A percentile compares a stretch with the other conserved stretches of the same genome.
Evolutionary conservation across 1,140 invertebrate genomes (phyloP).

Genomic region (Caenorhabditis latens): DNA sequence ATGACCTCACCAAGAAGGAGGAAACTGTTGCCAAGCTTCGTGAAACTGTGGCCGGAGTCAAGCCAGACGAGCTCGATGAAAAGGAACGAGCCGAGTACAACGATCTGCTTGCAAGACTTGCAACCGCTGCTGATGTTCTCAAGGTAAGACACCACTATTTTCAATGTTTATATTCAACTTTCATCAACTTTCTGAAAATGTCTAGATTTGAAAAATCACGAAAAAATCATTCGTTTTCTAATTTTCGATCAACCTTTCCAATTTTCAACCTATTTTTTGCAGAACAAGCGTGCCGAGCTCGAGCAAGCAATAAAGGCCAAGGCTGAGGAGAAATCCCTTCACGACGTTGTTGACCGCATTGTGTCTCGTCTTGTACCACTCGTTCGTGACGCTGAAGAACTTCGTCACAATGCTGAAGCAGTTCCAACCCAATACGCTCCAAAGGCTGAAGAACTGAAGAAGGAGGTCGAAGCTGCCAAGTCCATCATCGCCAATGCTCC

Average conservation of each 20-base stretch:
- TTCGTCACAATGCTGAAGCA: conserved; percentile 68
- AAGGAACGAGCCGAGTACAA: conserved; percentile 39
- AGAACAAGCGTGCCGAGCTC: conserved; percentile 18
- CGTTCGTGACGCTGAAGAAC: conserved; percentile 66
- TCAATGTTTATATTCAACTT: background rate
- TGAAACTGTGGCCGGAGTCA: too few species aligned
- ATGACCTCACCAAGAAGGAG: conserved; percentile 53
- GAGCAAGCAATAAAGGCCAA: background rate
- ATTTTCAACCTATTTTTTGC: conserved; percentile 27
- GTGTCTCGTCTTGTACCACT: conserved; percentile 64
- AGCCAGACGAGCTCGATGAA: too few species aligned
- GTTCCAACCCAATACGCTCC: conserved; percentile 67
- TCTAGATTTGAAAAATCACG: too few species aligned
- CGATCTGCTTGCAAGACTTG: conserved; percentile 36
- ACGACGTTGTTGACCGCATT: too few species aligned
- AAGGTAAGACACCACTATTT: conserved; percentile 39
- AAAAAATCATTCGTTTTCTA: too few species aligned
- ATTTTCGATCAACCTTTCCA: background rate
- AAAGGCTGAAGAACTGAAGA: conserved; percentile 43
- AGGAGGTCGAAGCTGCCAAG: conserved; percentile 50
- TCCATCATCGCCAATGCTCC: conserved; percentile 47
- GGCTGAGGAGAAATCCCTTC: background rate
- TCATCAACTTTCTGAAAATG: too few species aligned
- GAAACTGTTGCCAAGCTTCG: conserved; percentile 46
- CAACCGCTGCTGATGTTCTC: conserved; percentile 48